Percentiles rank a stretch among this genome's conserved stretches.
These are phyloP conservation scores for Promerops cafer DNA, from an alignment of 2,113 vertebrate species.

Conservation along the genomic window DNA sequence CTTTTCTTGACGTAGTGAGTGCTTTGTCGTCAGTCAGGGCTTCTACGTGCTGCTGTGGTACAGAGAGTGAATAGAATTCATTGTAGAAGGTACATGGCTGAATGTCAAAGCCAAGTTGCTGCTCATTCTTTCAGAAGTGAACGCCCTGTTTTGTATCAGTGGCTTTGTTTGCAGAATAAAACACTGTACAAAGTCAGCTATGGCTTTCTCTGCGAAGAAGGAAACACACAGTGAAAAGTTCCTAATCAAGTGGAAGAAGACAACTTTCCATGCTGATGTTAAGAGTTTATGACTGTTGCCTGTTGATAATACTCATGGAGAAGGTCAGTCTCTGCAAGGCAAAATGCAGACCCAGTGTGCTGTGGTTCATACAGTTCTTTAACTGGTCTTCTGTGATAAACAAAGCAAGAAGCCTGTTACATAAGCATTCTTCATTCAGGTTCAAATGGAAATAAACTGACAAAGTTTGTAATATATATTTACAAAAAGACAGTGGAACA, in stretches of 20 bases:
- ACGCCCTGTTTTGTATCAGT: neutral
- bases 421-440: neutral
- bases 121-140: neutral
- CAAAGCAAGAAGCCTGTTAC: neutral
- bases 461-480: neutral
- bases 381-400: neutral
- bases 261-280: neutral
- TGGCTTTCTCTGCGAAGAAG: neutral
- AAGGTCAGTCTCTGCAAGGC: neutral
- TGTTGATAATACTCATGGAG: neutral
- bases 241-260: neutral
- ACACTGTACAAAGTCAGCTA: neutral
- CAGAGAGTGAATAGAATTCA: neutral
- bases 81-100: neutral
- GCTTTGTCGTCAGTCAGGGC: neutral
- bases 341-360: neutral
- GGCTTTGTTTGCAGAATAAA: constrained; percentile 5
- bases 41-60: neutral
- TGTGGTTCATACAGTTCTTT: neutral
- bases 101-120: neutral
- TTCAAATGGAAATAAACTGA: neutral
- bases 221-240: neutral
- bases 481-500: neutral
- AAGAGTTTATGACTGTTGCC: neutral
- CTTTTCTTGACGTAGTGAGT: neutral